Evolutionary conservation across 2,888 invertebrate species (phyloP).

Genomic region (Tachina fera): DNA sequence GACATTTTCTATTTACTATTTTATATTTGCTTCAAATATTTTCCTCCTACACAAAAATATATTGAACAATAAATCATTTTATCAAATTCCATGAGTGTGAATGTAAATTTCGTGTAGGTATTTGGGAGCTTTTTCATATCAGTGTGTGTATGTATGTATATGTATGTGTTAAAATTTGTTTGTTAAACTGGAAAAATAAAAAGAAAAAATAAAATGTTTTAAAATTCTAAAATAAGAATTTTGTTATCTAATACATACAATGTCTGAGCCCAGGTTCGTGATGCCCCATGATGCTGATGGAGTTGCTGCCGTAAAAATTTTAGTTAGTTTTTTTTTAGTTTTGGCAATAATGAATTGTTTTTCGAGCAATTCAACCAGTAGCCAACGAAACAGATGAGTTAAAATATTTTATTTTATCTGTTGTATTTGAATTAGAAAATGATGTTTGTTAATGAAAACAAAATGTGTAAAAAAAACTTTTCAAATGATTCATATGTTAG

Average conservation of each 20-base stretch:
- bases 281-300: slow-evolving; percentile 19
- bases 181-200: not conserved
- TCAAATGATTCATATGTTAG: not conserved
- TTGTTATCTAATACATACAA: not conserved
- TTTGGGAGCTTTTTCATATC: not conserved
- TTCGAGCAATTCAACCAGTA: slow-evolving; percentile 21
- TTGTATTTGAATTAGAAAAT: slow-evolving; percentile 21
- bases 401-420: slow-evolving; percentile 12
- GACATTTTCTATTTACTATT: not conserved
- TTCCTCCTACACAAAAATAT: not conserved
- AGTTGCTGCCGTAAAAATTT: slow-evolving; percentile 1
- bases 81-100: not conserved
- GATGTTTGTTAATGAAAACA: not conserved
- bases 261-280: not conserved
- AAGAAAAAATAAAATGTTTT: not conserved
- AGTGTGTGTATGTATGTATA: not conserved
- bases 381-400: slow-evolving; percentile 12
- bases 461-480: not conserved
- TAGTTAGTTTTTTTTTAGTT: slow-evolving; percentile 4
- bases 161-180: not conserved
- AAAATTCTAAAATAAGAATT: slow-evolving; percentile 2
- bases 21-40: slow-evolving; percentile 8
- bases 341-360: not conserved
- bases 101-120: not conserved
- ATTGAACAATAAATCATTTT: slow-evolving; percentile 30